phyloP scores from a whole-genome alignment of 1,140 invertebrate species.

The Stegodyphus mimosarum region DNA sequence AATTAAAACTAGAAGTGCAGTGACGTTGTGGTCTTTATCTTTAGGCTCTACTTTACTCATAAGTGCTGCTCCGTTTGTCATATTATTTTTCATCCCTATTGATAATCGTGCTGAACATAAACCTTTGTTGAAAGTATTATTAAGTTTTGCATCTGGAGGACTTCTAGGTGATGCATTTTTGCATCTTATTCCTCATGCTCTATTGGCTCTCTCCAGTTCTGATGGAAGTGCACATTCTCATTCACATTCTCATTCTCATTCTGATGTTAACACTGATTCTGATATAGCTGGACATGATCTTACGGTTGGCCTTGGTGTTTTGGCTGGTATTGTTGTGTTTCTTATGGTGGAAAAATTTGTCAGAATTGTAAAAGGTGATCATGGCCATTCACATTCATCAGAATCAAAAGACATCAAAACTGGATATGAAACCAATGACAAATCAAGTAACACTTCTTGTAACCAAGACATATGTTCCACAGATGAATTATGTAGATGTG shows the following conservation, averaged over 20 bases:
- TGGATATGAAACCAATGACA: too few relatives aligned
- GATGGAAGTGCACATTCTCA: slow-evolving; percentile 67
- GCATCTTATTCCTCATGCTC: slow-evolving; percentile 95
- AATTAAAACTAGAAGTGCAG: slow-evolving; percentile 49
- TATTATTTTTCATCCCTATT: slow-evolving; percentile 93
- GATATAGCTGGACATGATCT: slow-evolving; percentile 78
- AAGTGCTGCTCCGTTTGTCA: slow-evolving; percentile 91
- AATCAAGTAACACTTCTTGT: too few relatives aligned
- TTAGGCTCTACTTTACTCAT: slow-evolving; percentile 91
- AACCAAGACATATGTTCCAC: too few relatives aligned
- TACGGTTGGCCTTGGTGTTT: slow-evolving; percentile 87
- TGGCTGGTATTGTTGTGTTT: slow-evolving; percentile 91
- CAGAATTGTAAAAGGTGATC: slow-evolving; percentile 84
- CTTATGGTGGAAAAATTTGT: slow-evolving; percentile 93
- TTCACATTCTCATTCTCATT: slow-evolving; percentile 67
- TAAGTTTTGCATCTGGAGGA: slow-evolving; percentile 95
- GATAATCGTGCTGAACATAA: slow-evolving; percentile 86
- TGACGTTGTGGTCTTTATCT: slow-evolving; percentile 78
- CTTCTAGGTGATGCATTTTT: slow-evolving; percentile 95
- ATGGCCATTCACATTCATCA: slow-evolving; percentile 75
- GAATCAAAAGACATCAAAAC: not conserved
- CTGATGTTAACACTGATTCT: slow-evolving; percentile 10
- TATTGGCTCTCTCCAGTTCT: slow-evolving; percentile 72
- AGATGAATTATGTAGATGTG: too few relatives aligned
- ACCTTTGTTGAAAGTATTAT: slow-evolving; percentile 85